Base-by-base conservation (phyloP, 2,888 invertebrate species). In the Watsonalla binaria region DNA sequence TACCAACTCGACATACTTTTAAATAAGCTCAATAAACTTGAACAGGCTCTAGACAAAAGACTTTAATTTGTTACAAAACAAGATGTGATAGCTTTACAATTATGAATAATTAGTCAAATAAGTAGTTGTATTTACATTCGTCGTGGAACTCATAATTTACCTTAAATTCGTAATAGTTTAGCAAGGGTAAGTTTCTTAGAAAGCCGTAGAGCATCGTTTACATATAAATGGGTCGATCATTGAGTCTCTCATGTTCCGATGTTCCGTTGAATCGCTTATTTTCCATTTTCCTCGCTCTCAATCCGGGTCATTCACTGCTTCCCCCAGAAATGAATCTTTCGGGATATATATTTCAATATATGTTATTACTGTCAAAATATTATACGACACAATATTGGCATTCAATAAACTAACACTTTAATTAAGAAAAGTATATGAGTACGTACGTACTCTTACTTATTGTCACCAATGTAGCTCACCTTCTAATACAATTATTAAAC, bases 161-260 rank as follows among this genome's bases (percentile, higher is more conserved):
- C 1, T 11, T 11, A 6, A 11, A 42, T 42, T 8, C 37, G 7
- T 37, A 37, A 37, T 37, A 37, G 33, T 34, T 8, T 47, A 34
- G 9, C 35, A 37, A 6, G 35, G 14, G 37, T 39, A 14, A 14
- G 13, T 15, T 35, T 49, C 14, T 37, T 14, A 14, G 37, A 35
- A 8, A 37, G 14, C 13, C 35, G 0, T 47, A 7, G 24, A 63
- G 63, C 68, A 70, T 68, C 69, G 66, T 68, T 75, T 72, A 72
- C 74, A 72, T 72, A 72, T 67, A 75, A 77, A 75, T 76, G 70
- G 75, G 74, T 72, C 74, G 70, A 74, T 74, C 66, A 69, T 71
- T 65, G 68, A 61, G 66, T 68, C 71, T 67, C 70, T 70, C 66
- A 70, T 66, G 65, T 70, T 73, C 70, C 68, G 73, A 72, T 76